phyloP scores from a whole-genome alignment of 2,888 invertebrate genomes.

The Synergus laeviventris region DNA sequence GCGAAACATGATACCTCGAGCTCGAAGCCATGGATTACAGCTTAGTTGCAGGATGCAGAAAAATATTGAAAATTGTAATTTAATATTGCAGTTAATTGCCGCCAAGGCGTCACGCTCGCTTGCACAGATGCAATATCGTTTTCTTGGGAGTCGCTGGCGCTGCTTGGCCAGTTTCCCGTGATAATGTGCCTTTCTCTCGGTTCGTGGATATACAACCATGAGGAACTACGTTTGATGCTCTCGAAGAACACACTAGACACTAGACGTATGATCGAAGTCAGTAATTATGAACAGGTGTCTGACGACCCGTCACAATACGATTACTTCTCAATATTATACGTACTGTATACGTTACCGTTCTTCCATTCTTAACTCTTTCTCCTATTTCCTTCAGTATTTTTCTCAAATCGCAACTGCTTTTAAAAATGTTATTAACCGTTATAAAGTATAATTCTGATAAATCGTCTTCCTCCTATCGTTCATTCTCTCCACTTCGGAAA shows the following conservation, averaged over 20 bases:
- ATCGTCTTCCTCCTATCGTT: neutral
- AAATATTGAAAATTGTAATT: slow-evolving; percentile 52
- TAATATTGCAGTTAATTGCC: slow-evolving; percentile 56
- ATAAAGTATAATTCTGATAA: neutral
- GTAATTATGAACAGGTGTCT: slow-evolving; percentile 70
- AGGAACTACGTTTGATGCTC: slow-evolving; percentile 49
- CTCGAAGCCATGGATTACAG: neutral
- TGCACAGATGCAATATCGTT: slow-evolving; percentile 49
- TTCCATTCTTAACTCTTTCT: neutral
- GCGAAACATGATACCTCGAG: neutral
- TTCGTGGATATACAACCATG: slow-evolving; percentile 22
- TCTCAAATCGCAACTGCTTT: neutral
- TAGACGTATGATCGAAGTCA: slow-evolving; percentile 50
- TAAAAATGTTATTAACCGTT: neutral
- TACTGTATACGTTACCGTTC: neutral
- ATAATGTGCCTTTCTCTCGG: slow-evolving; percentile 55
- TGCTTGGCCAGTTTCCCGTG: slow-evolving; percentile 40
- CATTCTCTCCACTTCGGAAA: neutral
- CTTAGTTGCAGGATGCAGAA: slow-evolving; percentile 18
- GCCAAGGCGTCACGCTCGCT: slow-evolving; percentile 43
- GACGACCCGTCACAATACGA: slow-evolving; percentile 61
- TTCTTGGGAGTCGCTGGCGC: slow-evolving; percentile 50
- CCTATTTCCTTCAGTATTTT: neutral
- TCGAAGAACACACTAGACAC: slow-evolving; percentile 50
- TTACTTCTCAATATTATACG: slow-evolving; percentile 49